Conservation (phyloP, 2,888 invertebrate genomes). For the Sphinx pinastri region DNA sequence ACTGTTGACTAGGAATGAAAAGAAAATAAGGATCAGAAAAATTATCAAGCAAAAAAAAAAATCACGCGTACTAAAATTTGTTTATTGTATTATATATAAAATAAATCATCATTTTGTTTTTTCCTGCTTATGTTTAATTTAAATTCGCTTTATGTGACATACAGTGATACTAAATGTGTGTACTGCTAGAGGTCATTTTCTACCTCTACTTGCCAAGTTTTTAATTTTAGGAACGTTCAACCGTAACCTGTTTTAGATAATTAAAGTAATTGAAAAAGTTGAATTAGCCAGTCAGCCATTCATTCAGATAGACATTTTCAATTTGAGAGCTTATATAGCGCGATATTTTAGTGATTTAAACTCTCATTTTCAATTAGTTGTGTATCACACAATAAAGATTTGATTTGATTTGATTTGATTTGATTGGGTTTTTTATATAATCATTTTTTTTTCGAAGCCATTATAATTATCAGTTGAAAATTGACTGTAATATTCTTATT, state of each 20-base stretch:
- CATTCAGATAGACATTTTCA: slow-evolving; percentile 21
- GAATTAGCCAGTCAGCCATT: slow-evolving; percentile 12
- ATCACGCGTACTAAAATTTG: no score
- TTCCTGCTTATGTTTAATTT: no score
- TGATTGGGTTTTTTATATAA: slow-evolving; percentile 8
- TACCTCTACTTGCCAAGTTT: not conserved
- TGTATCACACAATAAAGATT: no score
- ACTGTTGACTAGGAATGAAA: no score
- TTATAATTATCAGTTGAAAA: not conserved
- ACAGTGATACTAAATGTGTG: no score
- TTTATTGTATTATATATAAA: no score
- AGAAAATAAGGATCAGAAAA: no score
- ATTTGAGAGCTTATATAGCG: not conserved
- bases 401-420: no score
- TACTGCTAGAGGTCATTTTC: not conserved
- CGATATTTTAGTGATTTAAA: not conserved
- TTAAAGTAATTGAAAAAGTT: slow-evolving; percentile 18
- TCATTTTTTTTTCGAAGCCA: not conserved
- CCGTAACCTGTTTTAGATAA: not conserved
- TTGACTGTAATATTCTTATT: not conserved
- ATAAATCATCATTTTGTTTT: no score
- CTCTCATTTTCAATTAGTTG: slow-evolving; percentile 6
- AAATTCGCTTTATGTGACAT: no score
- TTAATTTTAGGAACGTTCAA: not conserved
- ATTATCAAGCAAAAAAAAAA: no score